A percentile compares a stretch with the other conserved stretches of the same genome.
Conservation (phyloP, 2,113 vertebrate species). For the Neodontobutis hainanensis region DNA sequence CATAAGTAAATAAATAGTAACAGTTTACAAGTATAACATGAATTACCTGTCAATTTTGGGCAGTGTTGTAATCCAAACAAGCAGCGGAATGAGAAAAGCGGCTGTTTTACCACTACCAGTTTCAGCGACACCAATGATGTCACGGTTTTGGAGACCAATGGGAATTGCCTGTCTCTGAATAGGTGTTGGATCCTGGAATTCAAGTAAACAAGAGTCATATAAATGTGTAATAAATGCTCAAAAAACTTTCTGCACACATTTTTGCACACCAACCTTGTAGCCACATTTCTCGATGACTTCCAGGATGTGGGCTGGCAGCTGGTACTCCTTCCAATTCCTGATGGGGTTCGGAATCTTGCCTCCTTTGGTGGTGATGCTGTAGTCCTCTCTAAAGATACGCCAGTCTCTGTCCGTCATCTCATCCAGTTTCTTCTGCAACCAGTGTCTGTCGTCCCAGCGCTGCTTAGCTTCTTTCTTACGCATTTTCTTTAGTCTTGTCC, state of each 20-base stretch:
- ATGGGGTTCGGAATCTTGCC: constrained; percentile 98
- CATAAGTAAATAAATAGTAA: too few relatives aligned
- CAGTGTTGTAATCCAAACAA: constrained; percentile 98
- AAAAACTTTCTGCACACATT: background rate
- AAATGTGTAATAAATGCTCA: background rate
- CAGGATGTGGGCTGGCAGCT: constrained; percentile 91
- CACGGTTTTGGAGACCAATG: constrained; percentile 96
- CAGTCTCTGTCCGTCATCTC: constrained; percentile 99
- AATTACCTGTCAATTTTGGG: constrained; percentile 94
- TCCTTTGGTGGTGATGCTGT: constrained; percentile 98
- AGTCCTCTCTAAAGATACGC: constrained; percentile 97
- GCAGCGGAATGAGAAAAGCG: constrained; percentile 93
- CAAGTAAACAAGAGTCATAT: background rate
- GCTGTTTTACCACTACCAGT: constrained; percentile 97
- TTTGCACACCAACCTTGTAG: constrained; percentile 87
- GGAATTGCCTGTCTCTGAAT: constrained; percentile 99
- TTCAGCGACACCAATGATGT: constrained; percentile 98
- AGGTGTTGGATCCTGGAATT: constrained; percentile 89
- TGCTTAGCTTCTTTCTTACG: constrained; percentile 98
- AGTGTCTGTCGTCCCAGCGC: constrained; percentile 97
- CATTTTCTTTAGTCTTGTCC: constrained; percentile 90
- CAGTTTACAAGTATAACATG: background rate
- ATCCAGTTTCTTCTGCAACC: constrained; percentile 98
- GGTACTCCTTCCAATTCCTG: constrained; percentile 97
- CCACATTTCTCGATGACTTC: constrained; percentile 98